phyloP scores from a whole-genome alignment of 2,888 invertebrate species.

The Vesta saturnalis region DNA sequence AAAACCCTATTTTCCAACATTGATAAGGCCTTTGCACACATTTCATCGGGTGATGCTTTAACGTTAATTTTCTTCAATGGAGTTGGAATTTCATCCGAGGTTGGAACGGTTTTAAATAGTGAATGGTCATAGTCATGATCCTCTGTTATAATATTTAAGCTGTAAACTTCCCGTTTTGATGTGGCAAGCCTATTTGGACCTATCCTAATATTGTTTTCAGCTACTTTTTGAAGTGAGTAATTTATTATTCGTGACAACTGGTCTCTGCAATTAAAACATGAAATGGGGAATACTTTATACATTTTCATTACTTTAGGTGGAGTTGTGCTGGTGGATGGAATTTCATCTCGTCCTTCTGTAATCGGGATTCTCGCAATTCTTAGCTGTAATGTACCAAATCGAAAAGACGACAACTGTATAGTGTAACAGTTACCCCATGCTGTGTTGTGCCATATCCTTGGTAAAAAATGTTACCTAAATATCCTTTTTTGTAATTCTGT shows the following conservation, averaged over 20 bases:
- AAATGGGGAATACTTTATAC: neutral
- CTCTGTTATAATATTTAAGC: too few species aligned
- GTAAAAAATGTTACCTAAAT: conserved; percentile 6
- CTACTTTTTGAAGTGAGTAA: too few species aligned
- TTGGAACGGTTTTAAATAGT: neutral
- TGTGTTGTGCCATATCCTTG: conserved; percentile 7
- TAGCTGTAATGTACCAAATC: neutral
- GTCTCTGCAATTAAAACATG: neutral
- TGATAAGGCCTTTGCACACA: neutral
- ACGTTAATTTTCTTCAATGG: neutral
- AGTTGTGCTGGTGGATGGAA: neutral
- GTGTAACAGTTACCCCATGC: neutral
- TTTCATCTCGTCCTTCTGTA: neutral
- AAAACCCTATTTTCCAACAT: neutral
- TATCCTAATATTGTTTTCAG: neutral
- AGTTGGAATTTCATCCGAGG: neutral
- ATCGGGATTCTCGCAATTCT: neutral
- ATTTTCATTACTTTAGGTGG: neutral
- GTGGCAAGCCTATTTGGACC: neutral
- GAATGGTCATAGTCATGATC: conserved; percentile 6
- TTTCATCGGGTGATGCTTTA: neutral
- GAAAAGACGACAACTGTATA: neutral
- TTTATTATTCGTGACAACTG: neutral
- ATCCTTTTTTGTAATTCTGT: neutral
- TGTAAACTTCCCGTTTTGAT: too few species aligned